Conservation (phyloP, 2,113 vertebrate genomes). For the Xyliphius kryptos region DNA sequence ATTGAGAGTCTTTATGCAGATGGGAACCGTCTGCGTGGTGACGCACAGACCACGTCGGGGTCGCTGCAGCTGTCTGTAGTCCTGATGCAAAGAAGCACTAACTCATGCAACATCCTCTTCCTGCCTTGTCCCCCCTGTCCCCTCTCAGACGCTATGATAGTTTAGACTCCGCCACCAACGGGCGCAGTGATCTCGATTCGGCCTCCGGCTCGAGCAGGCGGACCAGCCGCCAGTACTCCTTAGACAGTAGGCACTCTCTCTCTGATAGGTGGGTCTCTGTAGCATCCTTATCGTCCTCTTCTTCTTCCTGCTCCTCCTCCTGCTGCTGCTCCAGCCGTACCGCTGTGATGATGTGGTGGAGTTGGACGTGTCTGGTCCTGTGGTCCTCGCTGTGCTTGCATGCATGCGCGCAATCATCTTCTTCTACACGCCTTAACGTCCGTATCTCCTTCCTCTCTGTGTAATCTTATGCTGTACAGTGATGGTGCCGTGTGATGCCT, state of each 20-base stretch:
- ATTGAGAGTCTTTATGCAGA: too few species aligned
- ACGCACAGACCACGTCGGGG: slow-evolving; percentile 26
- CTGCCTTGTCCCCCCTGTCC: slow-evolving; percentile 45
- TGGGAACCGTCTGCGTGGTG: too few species aligned
- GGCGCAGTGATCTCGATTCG: slow-evolving; percentile 83
- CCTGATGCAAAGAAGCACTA: slow-evolving; percentile 23
- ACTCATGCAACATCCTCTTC: slow-evolving; percentile 45
- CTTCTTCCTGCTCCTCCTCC: slow-evolving; percentile 49
- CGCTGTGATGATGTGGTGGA: slow-evolving; percentile 74
- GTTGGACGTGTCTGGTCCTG: slow-evolving; percentile 65
- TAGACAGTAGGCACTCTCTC: slow-evolving; percentile 87
- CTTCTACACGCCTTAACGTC: slow-evolving; percentile 33
- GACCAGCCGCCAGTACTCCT: slow-evolving; percentile 83
- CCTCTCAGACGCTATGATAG: slow-evolving; percentile 82
- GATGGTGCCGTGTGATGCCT: slow-evolving; percentile 26
- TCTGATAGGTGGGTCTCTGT: slow-evolving; percentile 83
- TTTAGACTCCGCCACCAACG: slow-evolving; percentile 85
- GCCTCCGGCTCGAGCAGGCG: slow-evolving; percentile 81
- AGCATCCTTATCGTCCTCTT: slow-evolving; percentile 55
- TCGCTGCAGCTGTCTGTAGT: slow-evolving; percentile 41
- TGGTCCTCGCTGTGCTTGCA: slow-evolving; percentile 71
- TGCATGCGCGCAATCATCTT: slow-evolving; percentile 64
- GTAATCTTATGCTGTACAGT: slow-evolving; percentile 7
- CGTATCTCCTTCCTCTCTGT: slow-evolving; percentile 30
- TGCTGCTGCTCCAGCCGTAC: slow-evolving; percentile 67